Evolutionary conservation across 2,797 vertebrate species (phyloP).

Genomic region (Iguana delicatissima): DNA sequence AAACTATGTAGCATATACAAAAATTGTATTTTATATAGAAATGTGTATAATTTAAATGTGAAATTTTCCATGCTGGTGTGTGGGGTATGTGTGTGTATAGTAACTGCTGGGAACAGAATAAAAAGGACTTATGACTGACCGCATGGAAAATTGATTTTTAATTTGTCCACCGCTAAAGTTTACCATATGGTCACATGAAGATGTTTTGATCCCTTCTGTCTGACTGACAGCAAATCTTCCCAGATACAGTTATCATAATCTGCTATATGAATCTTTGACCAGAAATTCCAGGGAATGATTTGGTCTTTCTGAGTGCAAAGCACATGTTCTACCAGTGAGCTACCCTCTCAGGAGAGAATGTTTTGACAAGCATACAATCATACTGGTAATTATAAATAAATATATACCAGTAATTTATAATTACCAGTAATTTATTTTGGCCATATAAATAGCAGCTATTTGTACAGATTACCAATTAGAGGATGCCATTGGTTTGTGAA

Average conservation of each 20-base stretch:
- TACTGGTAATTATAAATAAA: background rate
- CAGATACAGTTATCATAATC: background rate
- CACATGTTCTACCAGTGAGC: background rate
- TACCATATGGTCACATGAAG: background rate
- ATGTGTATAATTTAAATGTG: background rate
- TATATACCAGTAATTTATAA: background rate
- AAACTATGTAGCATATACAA: background rate
- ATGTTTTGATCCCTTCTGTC: background rate
- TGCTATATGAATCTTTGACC: background rate
- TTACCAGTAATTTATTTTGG: conserved; percentile 21
- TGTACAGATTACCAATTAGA: conserved; percentile 13
- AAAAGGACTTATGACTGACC: background rate
- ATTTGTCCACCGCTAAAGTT: background rate
- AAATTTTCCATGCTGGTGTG: too few species aligned
- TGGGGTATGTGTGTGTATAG: too few species aligned
- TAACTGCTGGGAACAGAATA: background rate
- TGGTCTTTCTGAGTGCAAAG: background rate
- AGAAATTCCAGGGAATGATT: background rate
- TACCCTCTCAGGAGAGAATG: background rate
- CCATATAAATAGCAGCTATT: conserved; percentile 21
- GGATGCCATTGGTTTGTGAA: conserved; percentile 36
- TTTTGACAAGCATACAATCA: background rate
- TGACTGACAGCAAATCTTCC: background rate
- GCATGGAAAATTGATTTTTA: background rate
- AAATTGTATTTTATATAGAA: background rate